Conservation (phyloP, 2,113 vertebrate genomes). For the Haplochromis burtoni region DNA sequence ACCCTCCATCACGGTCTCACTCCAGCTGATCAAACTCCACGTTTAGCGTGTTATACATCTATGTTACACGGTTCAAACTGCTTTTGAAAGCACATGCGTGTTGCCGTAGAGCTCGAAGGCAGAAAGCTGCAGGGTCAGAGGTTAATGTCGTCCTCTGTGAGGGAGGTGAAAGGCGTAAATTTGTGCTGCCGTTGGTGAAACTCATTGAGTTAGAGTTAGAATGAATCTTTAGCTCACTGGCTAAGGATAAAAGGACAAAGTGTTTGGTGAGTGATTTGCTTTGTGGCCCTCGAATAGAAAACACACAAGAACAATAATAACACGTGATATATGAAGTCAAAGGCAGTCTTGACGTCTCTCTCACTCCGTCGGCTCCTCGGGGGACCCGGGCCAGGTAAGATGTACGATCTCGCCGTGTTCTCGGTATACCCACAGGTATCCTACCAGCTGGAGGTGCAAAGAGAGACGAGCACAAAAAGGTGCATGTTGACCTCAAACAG, state of each 20-base stretch:
- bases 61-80: neutral
- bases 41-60: neutral
- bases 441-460: neutral
- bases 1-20: accelerated
- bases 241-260: neutral
- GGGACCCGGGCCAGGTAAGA: neutral
- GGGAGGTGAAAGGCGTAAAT: neutral
- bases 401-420: accelerated
- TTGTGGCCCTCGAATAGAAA: neutral
- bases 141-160: neutral
- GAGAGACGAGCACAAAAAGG: neutral
- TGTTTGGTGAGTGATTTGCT: neutral
- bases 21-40: neutral
- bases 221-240: neutral
- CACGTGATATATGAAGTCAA: neutral
- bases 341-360: neutral
- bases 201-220: neutral
- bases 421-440: neutral
- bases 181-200: neutral
- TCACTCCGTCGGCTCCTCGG: neutral
- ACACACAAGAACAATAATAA: neutral
- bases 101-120: neutral
- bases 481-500: neutral
- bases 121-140: neutral
- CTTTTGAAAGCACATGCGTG: neutral